Evolutionary conservation across 2,797 vertebrate species (phyloP).

Genomic region (Xenentodon cancila): DNA sequence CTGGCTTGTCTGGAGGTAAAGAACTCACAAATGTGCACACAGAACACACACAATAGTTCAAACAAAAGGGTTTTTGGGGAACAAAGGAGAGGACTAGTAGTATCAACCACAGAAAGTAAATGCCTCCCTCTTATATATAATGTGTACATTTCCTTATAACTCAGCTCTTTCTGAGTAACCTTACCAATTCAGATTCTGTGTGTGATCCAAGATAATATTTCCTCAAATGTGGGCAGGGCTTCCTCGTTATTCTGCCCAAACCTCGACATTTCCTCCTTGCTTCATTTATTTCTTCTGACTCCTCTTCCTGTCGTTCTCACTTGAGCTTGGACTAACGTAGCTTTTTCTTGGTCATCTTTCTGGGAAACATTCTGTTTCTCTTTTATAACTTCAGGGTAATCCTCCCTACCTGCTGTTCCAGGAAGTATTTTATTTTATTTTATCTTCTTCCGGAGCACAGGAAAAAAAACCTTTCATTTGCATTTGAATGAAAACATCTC

Average conservation of each 20-base stretch:
- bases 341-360: neutral
- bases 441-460: too few relatives aligned
- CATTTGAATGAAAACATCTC: too few relatives aligned
- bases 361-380: neutral
- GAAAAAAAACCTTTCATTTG: too few relatives aligned
- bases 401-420: neutral
- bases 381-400: neutral
- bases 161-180: too few relatives aligned
- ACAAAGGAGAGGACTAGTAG: too few relatives aligned
- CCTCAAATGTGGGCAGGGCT: neutral
- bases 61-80: neutral
- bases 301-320: neutral
- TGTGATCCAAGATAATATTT: neutral
- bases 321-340: neutral
- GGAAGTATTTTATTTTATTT: neutral
- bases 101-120: neutral
- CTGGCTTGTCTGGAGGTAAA: slow-evolving; percentile 94
- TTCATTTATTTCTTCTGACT: neutral
- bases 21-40: neutral
- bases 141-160: neutral
- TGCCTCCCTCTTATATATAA: neutral
- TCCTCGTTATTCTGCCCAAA: neutral
- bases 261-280: neutral
- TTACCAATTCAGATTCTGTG: too few relatives aligned
- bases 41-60: neutral